Base-by-base conservation (phyloP, 2,113 vertebrate genomes). In the Hipposideros armiger region DNA sequence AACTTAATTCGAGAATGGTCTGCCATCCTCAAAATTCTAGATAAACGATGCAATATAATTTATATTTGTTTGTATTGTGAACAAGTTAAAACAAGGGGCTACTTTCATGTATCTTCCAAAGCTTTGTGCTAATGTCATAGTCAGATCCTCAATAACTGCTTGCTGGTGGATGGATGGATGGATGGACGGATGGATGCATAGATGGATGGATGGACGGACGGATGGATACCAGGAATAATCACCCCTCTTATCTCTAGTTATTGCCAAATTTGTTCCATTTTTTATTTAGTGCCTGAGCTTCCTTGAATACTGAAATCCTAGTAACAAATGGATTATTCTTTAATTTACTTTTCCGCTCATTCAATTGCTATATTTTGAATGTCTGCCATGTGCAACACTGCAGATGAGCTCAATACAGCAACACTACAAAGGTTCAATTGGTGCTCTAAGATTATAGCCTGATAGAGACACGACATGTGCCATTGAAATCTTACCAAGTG, bases 231-330 rank as follows among this genome's bases (percentile, higher is more conserved):
- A 69, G 17, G 8, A 26, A 45, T 0, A 90, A 64, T n/a, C 13
- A 76, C 32, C 6, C 7, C 11, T 28, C 54, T 4, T 13, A 82
- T 84, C 11, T 69, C 17, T 22, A 85, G 26, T 54, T 32, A 54
- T 66, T 84, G 70, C 1, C 64, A 95, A 66, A 84, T 9, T 54
- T 95, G 14, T 36, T 60, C 6, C 4, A 14, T 42, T 17, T 58
- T 84, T 56, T 58, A 36, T 87, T 92, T 86, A 50, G 56, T 91
- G 10, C 0, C 20, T 20, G 3, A 95, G 30, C 2, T 20, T 78
- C 11, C n/a, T 77, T 87, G 17, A 82, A 88, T 92, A 90, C 54
- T 70, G 14, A 88, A 94, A 58, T 64, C 5, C 36, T 82, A 47
- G 3, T 56, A 64, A 92, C 1, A 45, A 83, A 36, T 78, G 3